Percentiles rank a stretch among this genome's conserved stretches.
Conservation (phyloP, 2,113 vertebrate genomes). For the Herpailurus yagouaroundi region DNA sequence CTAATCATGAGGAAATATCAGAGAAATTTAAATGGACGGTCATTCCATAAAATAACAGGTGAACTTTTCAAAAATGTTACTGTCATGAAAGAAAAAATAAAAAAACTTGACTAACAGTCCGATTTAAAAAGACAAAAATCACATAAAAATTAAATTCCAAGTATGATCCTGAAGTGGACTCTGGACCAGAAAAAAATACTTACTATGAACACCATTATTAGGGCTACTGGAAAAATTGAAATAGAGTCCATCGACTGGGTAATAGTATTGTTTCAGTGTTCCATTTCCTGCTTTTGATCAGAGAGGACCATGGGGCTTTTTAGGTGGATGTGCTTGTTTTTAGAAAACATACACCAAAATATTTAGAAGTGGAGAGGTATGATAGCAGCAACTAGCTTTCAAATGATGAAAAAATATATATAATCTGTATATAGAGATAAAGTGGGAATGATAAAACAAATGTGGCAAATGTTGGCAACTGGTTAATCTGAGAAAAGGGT, state of each 20-base stretch:
- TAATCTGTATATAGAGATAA: not conserved
- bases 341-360: not conserved
- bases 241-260: not conserved
- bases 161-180: not conserved
- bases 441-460: not conserved
- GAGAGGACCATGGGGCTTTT: not conserved
- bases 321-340: not conserved
- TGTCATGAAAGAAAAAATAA: not conserved
- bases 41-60: not conserved
- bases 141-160: not conserved
- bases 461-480: not conserved
- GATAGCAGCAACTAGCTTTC: not conserved
- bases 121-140: not conserved
- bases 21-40: conserved; percentile 3
- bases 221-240: not conserved
- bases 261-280: not conserved
- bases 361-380: not conserved
- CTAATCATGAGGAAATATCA: not conserved
- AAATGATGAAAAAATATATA: not conserved
- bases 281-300: not conserved
- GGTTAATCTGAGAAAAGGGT: not conserved
- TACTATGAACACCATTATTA: not conserved
- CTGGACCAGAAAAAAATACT: conserved; percentile 32
- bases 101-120: not conserved
- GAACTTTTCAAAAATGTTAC: not conserved